Conservation (phyloP, 1,140 invertebrate genomes). For the Augochlora pura region DNA sequence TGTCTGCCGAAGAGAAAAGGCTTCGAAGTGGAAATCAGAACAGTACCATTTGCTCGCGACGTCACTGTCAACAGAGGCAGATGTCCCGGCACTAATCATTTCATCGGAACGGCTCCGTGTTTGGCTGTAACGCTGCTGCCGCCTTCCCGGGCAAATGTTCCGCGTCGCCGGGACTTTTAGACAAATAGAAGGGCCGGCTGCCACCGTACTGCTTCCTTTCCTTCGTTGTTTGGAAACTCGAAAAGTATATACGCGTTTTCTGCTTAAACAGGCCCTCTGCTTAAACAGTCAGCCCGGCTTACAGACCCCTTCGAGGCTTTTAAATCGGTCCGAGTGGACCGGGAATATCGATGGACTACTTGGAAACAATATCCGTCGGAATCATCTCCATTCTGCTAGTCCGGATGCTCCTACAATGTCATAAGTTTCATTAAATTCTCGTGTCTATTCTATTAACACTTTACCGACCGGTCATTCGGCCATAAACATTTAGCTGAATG, state of each 20-base stretch:
- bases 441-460: too few species aligned
- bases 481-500: too few species aligned
- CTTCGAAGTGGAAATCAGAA: not conserved
- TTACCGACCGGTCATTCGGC: too few species aligned
- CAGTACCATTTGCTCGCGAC: constrained; percentile 18
- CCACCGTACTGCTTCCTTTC: constrained; percentile 63
- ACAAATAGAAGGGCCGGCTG: constrained; percentile 71
- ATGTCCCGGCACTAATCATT: constrained; percentile 47
- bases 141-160: constrained; percentile 68
- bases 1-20: too few species aligned
- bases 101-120: constrained; percentile 45
- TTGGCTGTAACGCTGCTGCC: constrained; percentile 65
- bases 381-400: not conserved
- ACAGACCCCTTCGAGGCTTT: not conserved
- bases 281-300: constrained; percentile 9
- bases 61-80: constrained; percentile 45
- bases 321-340: not conserved
- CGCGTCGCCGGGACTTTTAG: constrained; percentile 64
- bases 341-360: not conserved
- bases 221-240: constrained; percentile 62
- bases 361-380: not conserved
- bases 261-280: constrained; percentile 21
- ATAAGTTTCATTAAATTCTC: too few species aligned
- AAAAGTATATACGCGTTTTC: constrained; percentile 39
- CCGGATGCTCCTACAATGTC: too few species aligned